Conservation (phyloP, 2,113 vertebrate species). For the Myiozetetes cayanensis region DNA sequence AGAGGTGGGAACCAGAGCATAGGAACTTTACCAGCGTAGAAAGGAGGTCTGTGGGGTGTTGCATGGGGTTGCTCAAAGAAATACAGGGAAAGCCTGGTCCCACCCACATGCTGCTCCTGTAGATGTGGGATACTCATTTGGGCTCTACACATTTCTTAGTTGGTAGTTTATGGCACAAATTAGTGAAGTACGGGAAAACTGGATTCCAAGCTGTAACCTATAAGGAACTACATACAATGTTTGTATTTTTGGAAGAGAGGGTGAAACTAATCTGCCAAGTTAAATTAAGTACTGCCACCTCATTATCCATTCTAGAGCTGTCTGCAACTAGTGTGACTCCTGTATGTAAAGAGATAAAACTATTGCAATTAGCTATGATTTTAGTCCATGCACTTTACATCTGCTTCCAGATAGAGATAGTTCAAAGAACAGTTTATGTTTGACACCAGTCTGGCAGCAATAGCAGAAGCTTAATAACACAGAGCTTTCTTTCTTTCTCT, state of each 20-base stretch:
- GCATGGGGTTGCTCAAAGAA: not conserved
- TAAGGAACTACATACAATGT: not conserved
- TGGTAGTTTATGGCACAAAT: not conserved
- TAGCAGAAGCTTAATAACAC: not conserved
- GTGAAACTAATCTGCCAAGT: not conserved
- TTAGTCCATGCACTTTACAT: not conserved
- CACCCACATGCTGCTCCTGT: not conserved
- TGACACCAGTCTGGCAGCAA: not conserved
- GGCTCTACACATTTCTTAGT: accelerated
- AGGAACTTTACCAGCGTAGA: not conserved
- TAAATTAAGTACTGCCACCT: not conserved
- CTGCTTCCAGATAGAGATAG: not conserved
- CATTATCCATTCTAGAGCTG: not conserved
- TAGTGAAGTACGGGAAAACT: not conserved
- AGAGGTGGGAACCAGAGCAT: not conserved
- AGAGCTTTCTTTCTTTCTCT: not conserved
- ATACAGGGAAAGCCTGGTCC: not conserved
- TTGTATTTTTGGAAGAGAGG: not conserved
- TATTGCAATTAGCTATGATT: not conserved
- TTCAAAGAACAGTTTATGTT: not conserved
- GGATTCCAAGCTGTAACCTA: not conserved
- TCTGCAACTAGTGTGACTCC: not conserved
- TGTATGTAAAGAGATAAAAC: not conserved
- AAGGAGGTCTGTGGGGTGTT: not conserved
- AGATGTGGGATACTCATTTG: not conserved